Evolutionary conservation across 1,140 invertebrate genomes (phyloP).

Genomic region (Holcopasites calliopsidis): DNA sequence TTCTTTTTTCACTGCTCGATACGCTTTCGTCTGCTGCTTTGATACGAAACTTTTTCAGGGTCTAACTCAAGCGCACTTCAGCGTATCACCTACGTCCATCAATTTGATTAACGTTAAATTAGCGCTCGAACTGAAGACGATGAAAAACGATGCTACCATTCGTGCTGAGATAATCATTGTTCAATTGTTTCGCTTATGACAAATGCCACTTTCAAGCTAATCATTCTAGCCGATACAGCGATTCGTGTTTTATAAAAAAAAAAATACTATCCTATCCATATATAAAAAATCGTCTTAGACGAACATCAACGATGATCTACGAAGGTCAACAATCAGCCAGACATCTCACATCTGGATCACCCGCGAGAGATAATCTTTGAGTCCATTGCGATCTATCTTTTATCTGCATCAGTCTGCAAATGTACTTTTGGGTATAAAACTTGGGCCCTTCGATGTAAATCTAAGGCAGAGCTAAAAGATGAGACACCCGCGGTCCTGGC

Average conservation of each 20-base stretch:
- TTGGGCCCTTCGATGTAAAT: no score
- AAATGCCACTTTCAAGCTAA: no score
- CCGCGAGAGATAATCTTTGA: not conserved
- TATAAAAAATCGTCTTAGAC: not conserved
- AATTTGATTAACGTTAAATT: no score
- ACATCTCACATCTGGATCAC: not conserved
- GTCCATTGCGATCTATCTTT: constrained; percentile 13
- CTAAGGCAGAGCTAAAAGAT: constrained; percentile 13
- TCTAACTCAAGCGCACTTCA: not conserved
- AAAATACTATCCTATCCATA: not conserved
- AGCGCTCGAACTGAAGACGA: not conserved
- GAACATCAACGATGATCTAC: constrained; percentile 10
- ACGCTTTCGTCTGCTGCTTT: not conserved
- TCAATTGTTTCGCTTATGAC: not conserved
- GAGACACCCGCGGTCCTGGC: not conserved
- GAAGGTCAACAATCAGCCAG: not conserved
- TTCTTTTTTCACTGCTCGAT: not conserved
- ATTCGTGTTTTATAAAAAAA: constrained; percentile 23
- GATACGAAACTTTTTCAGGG: not conserved
- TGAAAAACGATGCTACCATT: no score
- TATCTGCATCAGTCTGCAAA: not conserved
- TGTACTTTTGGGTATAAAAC: no score
- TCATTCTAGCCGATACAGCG: no score
- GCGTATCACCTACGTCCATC: no score
- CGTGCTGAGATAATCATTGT: not conserved